Conservation (phyloP, 2,113 vertebrate species). For the Hydropotes inermis region DNA sequence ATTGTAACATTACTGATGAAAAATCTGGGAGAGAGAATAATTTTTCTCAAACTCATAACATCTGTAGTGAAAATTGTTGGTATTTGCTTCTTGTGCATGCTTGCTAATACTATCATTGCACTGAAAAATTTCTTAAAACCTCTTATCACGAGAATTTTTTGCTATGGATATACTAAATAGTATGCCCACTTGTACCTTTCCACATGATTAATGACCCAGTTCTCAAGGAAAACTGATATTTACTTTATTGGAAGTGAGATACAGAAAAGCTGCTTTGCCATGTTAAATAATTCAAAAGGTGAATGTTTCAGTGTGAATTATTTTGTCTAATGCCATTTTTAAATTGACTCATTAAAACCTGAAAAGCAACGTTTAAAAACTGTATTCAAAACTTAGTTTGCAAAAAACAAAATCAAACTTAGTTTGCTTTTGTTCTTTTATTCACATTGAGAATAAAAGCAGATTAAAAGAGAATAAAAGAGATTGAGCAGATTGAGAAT, state of each 20-base stretch:
- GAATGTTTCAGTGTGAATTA: neutral
- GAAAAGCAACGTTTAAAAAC: conserved; percentile 1
- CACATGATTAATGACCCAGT: neutral
- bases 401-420: neutral
- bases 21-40: conserved; percentile 3
- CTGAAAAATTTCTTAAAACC: neutral
- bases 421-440: neutral
- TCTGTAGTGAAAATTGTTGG: conserved; percentile 3
- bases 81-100: neutral
- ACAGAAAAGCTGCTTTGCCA: neutral
- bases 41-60: neutral
- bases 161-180: neutral
- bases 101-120: neutral
- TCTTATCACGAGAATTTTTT: neutral
- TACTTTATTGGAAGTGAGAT: neutral
- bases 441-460: neutral
- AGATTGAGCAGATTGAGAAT: too few species aligned
- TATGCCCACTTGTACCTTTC: neutral
- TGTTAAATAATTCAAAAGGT: conserved; percentile 17
- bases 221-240: neutral
- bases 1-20: neutral
- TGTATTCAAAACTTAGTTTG: neutral
- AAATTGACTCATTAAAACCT: neutral
- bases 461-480: too few species aligned
- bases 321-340: conserved; percentile 25